Base-by-base conservation (phyloP, 2,113 vertebrate genomes). In the Oxyruncus cristatus region DNA sequence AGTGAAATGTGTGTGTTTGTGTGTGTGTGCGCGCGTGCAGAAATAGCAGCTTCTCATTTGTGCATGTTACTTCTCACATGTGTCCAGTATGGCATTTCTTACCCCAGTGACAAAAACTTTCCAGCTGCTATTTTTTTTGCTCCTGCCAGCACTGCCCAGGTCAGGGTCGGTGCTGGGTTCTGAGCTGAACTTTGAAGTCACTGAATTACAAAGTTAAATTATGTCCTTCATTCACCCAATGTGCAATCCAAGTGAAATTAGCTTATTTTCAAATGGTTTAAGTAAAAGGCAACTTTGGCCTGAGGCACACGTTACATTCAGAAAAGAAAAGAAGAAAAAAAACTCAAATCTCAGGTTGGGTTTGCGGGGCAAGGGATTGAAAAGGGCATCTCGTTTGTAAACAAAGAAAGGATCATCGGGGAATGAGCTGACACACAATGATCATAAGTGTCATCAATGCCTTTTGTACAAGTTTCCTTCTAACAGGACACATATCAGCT, bases 111-210 rank as follows among this genome's bases (percentile, higher is more conserved):
- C 79, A 66, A 42, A 80, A 85, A 61, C 58, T 71, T 56, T 78
- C 71, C 8, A 21, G 79, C 92, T 95, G 88, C 88, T 94, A 44
- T 94, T 96, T 96, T 94, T 96, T 96, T 90, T 27, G 55, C 61
- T 74, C 28, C 85, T 88, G 72, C 76, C 80, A 71, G 72, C 79
- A 84, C 88, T 17, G 85, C 92, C 93, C 17, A 6, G 63, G 42
- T 71, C 27, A 77, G 75, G n/a, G n/a, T 73, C 16, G 35, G 37
- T 56, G 63, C 63, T 83, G 78, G 66, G 47, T 89, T 76, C 78
- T 37, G 10, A 77, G 70, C 33, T 41, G 44, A 91, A 75, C 41
- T 86, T 50, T 9, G 5, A 63, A 71, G 74, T 47, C 75, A 92
- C 71, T 93, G 75, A 83, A 80, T 74, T 84, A 21, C 32, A 37